These are phyloP conservation scores for Metallyticus violacea DNA, from an alignment of 2,888 invertebrate genomes.

Conservation along the genomic window DNA sequence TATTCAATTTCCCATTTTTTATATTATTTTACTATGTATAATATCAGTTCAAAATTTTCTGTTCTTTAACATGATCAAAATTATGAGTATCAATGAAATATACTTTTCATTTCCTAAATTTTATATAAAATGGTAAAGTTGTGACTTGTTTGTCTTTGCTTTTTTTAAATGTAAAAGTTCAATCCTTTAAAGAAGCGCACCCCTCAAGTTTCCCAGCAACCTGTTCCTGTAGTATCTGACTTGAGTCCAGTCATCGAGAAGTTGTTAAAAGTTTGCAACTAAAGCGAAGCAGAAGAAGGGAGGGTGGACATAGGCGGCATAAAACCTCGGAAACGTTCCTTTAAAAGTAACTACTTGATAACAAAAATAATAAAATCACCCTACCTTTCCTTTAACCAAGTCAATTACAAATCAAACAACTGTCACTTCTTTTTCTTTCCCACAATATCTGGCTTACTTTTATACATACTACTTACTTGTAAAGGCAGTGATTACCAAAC, in stretches of 20 bases:
- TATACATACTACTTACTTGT: not conserved
- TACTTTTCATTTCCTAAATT: too few species aligned
- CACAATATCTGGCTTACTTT: not conserved
- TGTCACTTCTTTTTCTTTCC: not conserved
- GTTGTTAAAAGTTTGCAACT: not conserved
- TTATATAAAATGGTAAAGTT: too few species aligned
- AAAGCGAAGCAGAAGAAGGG: not conserved
- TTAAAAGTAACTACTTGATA: not conserved
- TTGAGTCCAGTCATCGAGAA: not conserved
- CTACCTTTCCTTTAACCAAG: not conserved
- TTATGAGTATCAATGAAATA: too few species aligned
- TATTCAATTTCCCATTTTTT: too few species aligned
- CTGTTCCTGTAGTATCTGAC: too few species aligned
- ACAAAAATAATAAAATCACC: not conserved
- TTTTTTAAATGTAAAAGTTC: too few species aligned
- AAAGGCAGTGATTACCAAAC: not conserved
- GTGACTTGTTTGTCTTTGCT: too few species aligned
- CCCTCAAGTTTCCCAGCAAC: too few species aligned
- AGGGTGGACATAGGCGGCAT: not conserved
- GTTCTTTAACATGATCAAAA: too few species aligned
- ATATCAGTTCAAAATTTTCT: too few species aligned
- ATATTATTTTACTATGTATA: too few species aligned
- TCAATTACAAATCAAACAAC: not conserved
- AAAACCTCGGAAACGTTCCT: not conserved
- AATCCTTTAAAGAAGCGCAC: too few species aligned